phyloP scores from a whole-genome alignment of 2,888 invertebrate species.

The Atethmia centrago region DNA sequence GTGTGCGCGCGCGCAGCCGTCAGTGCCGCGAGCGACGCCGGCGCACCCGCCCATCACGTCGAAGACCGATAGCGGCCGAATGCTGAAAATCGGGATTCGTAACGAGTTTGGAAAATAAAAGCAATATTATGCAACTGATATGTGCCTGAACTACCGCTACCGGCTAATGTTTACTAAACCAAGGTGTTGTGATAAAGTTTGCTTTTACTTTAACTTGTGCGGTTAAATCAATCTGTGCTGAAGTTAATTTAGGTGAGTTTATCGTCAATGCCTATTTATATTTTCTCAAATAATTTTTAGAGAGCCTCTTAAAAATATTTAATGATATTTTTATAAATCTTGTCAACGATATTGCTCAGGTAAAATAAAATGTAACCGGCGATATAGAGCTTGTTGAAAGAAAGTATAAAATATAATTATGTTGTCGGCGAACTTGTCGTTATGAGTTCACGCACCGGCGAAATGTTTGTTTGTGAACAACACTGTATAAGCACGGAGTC shows the following conservation, averaged over 20 bases:
- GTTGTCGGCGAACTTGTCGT: slow-evolving; percentile 8
- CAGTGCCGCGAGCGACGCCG: slow-evolving; percentile 83
- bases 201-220: slow-evolving; percentile 78
- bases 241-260: slow-evolving; percentile 59
- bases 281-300: background rate
- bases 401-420: slow-evolving; percentile 35
- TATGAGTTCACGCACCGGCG: slow-evolving; percentile 51
- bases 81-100: slow-evolving; percentile 64
- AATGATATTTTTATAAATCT: background rate
- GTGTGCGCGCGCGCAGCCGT: slow-evolving; percentile 76
- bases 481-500: slow-evolving; percentile 8
- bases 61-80: slow-evolving; percentile 46
- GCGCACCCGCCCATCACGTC: slow-evolving; percentile 72
- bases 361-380: slow-evolving; percentile 25
- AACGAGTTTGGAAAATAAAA: slow-evolving; percentile 75
- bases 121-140: slow-evolving; percentile 80
- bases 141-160: slow-evolving; percentile 74
- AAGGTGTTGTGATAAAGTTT: slow-evolving; percentile 79
- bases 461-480: slow-evolving; percentile 62
- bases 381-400: slow-evolving; percentile 1
- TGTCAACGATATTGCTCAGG: background rate
- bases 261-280: slow-evolving; percentile 1
- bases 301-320: background rate
- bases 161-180: slow-evolving; percentile 83
- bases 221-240: slow-evolving; percentile 61